Base-by-base conservation (phyloP, 2,113 vertebrate species). In the Hippocampus guttulatus region DNA sequence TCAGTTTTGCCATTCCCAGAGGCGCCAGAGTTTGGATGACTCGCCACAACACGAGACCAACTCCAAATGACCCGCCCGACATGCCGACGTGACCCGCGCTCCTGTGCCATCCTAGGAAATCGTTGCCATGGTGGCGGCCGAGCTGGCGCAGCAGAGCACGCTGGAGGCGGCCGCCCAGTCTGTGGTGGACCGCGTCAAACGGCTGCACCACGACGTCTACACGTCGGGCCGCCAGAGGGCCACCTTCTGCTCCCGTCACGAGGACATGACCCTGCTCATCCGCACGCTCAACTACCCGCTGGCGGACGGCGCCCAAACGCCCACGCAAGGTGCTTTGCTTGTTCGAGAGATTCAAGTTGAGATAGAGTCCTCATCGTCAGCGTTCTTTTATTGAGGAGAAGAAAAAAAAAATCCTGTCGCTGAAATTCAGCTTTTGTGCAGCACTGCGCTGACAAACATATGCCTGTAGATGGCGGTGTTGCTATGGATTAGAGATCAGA, bases 251-350 rank as follows among this genome's bases (percentile, higher is more conserved):
- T 91, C 93, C 0, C 87, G 92, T n/a, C 97, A 99, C 0, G 97
- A 99, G 83, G 97, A 99, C 91, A 98, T 98, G 97, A 98, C 96
- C 0, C 89, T 99, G 83, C 93, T 99, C 73, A 93, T 99, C 75
- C 93, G 97, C 84, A 95, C 95, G 71, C 93, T 99, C 40, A 95
- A 95, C 84, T 97, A 96, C 86, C 91, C 95, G 0, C 81, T 95
- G 77, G 92, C 93, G 71, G 96, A 97, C 73, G 88, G 94, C 8
- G 85, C 83, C 0, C 86, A 94, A 8, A 93, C 94, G 0, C 95
- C 95, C 0, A 94, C 95, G 0, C 95, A 96, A 92, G 96, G 97
- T 99, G 87, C 66, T 70, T 45, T 11, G 21, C 33, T 12, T 33
- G 15, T 30, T 38, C 3, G 2, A 16, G 11, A 9, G 18, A 40